These are phyloP conservation scores for Oxycera nigricornis DNA, from an alignment of 2,888 invertebrate species.

Conservation along the genomic window DNA sequence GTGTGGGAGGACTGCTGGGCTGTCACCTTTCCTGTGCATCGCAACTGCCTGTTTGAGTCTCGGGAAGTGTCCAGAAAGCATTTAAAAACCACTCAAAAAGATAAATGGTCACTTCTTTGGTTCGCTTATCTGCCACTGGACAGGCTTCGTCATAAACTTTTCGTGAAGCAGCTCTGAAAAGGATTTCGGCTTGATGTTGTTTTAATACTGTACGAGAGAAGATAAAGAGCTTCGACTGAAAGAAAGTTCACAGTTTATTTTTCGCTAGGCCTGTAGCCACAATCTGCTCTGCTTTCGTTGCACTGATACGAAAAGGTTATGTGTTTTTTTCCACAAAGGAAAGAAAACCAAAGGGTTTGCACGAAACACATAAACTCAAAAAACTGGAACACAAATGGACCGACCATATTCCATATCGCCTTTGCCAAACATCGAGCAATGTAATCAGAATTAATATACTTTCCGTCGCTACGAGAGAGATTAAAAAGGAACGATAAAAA, in stretches of 20 bases:
- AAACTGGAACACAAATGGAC: conserved; percentile 3
- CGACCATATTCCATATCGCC: conserved; percentile 12
- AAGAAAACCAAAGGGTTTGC: background rate
- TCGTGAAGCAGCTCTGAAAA: background rate
- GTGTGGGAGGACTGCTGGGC: too few species aligned
- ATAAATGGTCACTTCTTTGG: conserved; percentile 29
- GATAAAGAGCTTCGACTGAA: background rate
- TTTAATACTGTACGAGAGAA: background rate
- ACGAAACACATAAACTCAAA: background rate
- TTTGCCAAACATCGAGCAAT: conserved; percentile 15
- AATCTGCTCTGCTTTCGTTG: background rate
- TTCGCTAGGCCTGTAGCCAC: background rate
- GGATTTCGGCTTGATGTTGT: conserved; percentile 2
- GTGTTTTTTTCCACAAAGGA: background rate
- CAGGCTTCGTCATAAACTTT: background rate
- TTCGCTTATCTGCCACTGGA: conserved; percentile 11
- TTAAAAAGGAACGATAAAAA: conserved; percentile 18
- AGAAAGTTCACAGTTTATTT: background rate
- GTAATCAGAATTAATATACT: conserved; percentile 30
- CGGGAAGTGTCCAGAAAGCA: background rate
- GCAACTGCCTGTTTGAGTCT: background rate
- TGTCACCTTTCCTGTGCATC: background rate
- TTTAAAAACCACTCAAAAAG: conserved; percentile 12
- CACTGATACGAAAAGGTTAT: background rate
- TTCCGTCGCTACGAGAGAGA: conserved; percentile 7